A percentile compares a stretch with the other conserved stretches of the same genome.
These are phyloP conservation scores for Philonicus albiceps DNA, from an alignment of 2,888 invertebrate genomes.

Conservation along the genomic window DNA sequence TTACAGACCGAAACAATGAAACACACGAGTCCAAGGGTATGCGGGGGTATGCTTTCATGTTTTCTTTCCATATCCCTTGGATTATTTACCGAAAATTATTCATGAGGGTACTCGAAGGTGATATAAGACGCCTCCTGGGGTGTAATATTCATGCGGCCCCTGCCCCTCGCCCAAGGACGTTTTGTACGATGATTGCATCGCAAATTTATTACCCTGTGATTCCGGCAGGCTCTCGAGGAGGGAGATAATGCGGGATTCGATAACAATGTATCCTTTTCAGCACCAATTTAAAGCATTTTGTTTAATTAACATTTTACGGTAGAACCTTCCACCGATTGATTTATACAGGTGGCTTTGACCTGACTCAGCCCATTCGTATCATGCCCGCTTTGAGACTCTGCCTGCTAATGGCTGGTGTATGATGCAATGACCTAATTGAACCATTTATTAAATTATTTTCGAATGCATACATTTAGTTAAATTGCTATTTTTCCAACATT, in stretches of 20 bases:
- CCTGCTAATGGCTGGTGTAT: not conserved
- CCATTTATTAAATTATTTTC: not conserved
- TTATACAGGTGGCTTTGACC: not conserved
- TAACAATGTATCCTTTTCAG: not conserved
- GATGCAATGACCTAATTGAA: not conserved
- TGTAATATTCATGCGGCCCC: conserved; percentile 23
- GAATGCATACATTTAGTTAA: not conserved
- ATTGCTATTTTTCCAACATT: not conserved
- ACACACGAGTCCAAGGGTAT: not conserved
- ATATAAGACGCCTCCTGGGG: conserved; percentile 33
- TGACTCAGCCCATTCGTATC: not conserved
- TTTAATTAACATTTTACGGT: not conserved
- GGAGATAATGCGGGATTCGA: not conserved
- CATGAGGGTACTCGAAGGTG: conserved; percentile 46
- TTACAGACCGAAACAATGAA: conserved; percentile 30
- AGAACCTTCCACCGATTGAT: not conserved
- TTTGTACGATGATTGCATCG: conserved; percentile 21
- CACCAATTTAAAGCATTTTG: conserved; percentile 4
- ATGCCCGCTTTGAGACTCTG: not conserved
- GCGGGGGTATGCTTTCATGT: conserved; percentile 11
- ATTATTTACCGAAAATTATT: conserved; percentile 47
- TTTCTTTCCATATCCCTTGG: conserved; percentile 21
- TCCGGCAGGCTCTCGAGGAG: not conserved
- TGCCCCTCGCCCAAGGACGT: not conserved
- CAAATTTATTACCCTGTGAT: conserved; percentile 22